Base-by-base conservation (phyloP, 2,888 invertebrate species). In the Norana najaformis region DNA sequence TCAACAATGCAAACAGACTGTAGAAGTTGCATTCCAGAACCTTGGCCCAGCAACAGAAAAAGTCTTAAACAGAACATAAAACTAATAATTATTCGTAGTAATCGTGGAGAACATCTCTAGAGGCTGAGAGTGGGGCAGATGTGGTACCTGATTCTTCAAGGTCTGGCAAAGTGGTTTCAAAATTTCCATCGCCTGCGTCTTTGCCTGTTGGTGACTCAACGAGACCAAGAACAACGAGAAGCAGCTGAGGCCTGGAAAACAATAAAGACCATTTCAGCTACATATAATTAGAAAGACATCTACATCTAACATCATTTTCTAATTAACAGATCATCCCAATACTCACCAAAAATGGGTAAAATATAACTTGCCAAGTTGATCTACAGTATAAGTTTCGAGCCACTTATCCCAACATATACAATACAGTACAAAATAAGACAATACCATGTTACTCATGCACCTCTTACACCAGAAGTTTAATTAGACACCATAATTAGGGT, bases 161-260 rank as follows among this genome's bases (percentile, higher is more conserved):
- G 30, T 34, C 41, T 39, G 13, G 47, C 47, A 88, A 30, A 1
- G 41, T 96, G 93, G 98, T 98, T 30, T 97, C 96, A 95, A 97
- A 97, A 92, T 96, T 95, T 94, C 97, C 97, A 94, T 98, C 98
- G 8, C 97, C 97, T 0, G 96, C 96, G 5, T 95, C 92, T 1
- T 96, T 96, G 95, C 98, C 98, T 83, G 97, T 96, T 0, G 98
- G 98, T 93, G 98, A 95, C 95, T 99, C 98, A 95, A 98, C 98
- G 93, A 98, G 96, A 90, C 97, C 96, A 82, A 99, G 96, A 91
- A 99, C 95, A 0, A 97, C 96, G 95, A 97, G 95, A 82, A 96
- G 95, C 89, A 96, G 92, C 30, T 95, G 94, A 16, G 95, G 93
- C 96, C 96, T 96, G 91, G 89, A 83, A 89, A 35, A 41, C 37